These are phyloP conservation scores for Acholoe squamosa DNA, from an alignment of 2,888 invertebrate species.

Conservation along the genomic window DNA sequence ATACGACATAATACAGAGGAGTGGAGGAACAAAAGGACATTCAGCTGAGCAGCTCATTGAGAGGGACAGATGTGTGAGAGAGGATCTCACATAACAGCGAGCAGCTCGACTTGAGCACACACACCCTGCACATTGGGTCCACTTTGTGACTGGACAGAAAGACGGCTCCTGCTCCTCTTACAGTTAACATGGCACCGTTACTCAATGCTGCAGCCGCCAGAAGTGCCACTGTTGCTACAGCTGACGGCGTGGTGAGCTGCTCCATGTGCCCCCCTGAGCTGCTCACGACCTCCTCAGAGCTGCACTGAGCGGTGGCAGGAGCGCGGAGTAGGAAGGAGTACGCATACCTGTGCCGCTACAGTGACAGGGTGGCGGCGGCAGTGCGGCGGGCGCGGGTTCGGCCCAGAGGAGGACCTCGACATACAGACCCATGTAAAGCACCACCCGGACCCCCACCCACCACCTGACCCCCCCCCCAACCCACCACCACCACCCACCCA, in stretches of 20 bases:
- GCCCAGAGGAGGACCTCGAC: too few species aligned
- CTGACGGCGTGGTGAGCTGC: not conserved
- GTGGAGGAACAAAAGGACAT: too few species aligned
- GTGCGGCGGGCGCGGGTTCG: not conserved
- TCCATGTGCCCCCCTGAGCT: not conserved
- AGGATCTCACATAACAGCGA: too few species aligned
- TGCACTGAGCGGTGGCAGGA: not conserved
- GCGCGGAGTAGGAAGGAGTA: not conserved
- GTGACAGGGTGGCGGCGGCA: not conserved
- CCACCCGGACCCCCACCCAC: not conserved
- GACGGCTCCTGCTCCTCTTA: not conserved
- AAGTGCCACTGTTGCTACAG: not conserved
- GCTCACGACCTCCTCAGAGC: not conserved
- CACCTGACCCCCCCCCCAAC: not conserved
- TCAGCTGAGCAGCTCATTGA: too few species aligned
- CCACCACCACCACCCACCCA: not conserved
- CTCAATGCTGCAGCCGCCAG: not conserved
- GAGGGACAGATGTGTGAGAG: too few species aligned
- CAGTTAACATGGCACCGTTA: not conserved
- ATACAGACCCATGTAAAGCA: not conserved
- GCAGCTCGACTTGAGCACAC: not conserved
- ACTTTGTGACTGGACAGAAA: not conserved
- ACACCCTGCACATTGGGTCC: not conserved
- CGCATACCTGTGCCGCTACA: not conserved
- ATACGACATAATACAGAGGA: too few species aligned